Evolutionary conservation across 2,797 vertebrate genomes (phyloP).

Genomic region (Alcedo quadribrachys): DNA sequence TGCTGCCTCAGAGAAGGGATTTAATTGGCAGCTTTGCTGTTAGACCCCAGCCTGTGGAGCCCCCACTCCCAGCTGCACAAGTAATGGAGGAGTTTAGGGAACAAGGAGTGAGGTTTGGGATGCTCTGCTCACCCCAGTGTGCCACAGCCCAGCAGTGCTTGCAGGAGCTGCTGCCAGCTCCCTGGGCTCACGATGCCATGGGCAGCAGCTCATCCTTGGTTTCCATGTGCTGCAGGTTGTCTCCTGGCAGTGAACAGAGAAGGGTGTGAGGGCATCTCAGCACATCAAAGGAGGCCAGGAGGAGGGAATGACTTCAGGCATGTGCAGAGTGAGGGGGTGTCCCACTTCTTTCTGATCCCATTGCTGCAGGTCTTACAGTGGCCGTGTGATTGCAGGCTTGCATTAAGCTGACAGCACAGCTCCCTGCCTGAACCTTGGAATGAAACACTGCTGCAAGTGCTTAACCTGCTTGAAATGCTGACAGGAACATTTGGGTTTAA

Average conservation of each 20-base stretch:
- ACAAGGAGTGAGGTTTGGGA: rapidly evolving
- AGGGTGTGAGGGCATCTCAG: rapidly evolving
- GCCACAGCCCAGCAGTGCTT: neutral
- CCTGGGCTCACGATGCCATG: neutral
- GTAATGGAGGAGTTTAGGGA: neutral
- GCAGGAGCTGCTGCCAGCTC: neutral
- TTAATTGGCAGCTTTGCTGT: neutral
- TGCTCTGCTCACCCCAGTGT: neutral
- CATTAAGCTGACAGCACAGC: neutral
- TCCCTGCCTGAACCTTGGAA: constrained; percentile 2
- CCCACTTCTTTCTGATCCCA: neutral
- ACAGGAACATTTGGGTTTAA: constrained; percentile 17
- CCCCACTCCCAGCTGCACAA: neutral
- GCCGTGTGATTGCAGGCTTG: neutral
- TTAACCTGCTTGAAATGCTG: constrained; percentile 38
- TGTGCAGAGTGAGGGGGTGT: neutral
- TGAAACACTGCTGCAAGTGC: neutral
- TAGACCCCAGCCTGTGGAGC: neutral
- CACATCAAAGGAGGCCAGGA: neutral
- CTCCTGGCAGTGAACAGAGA: neutral
- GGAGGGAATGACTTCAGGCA: neutral
- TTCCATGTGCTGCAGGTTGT: neutral
- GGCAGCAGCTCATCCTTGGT: neutral
- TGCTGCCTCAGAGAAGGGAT: neutral
- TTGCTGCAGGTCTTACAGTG: neutral